Evolutionary conservation across 2,888 invertebrate genomes (phyloP), one percentile per base, ranked within the genome.

Genomic region (Megalurothrips usitatus): DNA sequence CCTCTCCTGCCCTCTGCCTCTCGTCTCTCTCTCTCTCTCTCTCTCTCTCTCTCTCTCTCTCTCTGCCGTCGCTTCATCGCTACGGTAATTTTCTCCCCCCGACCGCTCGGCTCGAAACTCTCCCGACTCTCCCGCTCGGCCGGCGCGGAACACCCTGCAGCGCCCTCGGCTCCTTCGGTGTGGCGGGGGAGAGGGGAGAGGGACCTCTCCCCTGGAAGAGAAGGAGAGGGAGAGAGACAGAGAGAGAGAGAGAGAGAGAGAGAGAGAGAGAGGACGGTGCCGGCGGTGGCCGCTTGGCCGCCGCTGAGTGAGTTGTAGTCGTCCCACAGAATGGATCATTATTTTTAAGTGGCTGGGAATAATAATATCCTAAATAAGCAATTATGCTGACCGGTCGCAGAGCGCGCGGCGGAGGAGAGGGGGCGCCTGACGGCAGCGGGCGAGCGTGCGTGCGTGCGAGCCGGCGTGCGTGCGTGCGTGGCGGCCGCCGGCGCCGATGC

Each of bases 301-400:
- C 17, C 58, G 17, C 23, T 12, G 68, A 75, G 26, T 75, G 68
- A 75, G 68, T 75, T 26, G 68, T 75, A 75, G 68, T 26, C 68
- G 58, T 58, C 58, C 58, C 19, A 58, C 68, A 75, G 68, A 75
- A 75, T 75, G 68, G 68, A 75, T 75, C 68, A 75, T 75, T 75
- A 75, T 75, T 75, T 75, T 75, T 26, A 75, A 75, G 68, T 75
- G 68, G 68, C 68, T 75, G 68, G 68, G 68, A 75, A 75, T 75
- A 75, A 75, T 75, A 75, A 75, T 75, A 75, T 75, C 68, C 68
- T 75, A 75, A 75, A 75, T 75, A 75, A 75, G 68, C 68, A 75
- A 75, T 75, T 75, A 75, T 26, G 68, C 68, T 58, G 68, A 26
- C 58, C 58, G 58, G 19, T 17, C 58, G 58, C 34, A 43, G 34